A percentile compares a stretch with the other conserved stretches of the same genome.
Evolutionary conservation across 2,888 invertebrate genomes (phyloP).

Genomic region (Agrotis puta): DNA sequence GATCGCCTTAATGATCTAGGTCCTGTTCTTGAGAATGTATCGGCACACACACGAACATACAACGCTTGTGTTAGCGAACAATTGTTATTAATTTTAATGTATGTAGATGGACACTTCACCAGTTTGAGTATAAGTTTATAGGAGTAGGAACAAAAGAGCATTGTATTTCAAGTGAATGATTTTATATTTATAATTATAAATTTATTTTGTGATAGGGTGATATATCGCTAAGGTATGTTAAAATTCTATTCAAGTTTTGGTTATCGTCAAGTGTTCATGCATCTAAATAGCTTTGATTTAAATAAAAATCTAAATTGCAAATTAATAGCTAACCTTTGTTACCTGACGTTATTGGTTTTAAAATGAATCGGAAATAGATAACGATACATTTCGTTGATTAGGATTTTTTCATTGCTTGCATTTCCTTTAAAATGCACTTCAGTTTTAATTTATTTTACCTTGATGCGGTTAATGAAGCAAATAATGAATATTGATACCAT

Average conservation of each 20-base stretch:
- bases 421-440: slow-evolving; percentile 53
- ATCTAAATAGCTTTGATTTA: slow-evolving; percentile 11
- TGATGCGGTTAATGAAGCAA: slow-evolving; percentile 62
- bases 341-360: slow-evolving; percentile 23
- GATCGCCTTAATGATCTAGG: slow-evolving; percentile 81
- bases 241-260: background rate
- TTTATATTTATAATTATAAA: background rate
- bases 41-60: slow-evolving; percentile 37
- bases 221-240: slow-evolving; percentile 3
- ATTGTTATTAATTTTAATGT: slow-evolving; percentile 52
- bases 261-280: slow-evolving; percentile 6
- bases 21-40: slow-evolving; percentile 73
- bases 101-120: slow-evolving; percentile 30
- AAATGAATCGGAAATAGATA: slow-evolving; percentile 57
- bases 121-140: slow-evolving; percentile 1
- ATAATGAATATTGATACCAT: slow-evolving; percentile 70
- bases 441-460: slow-evolving; percentile 57
- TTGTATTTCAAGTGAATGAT: slow-evolving; percentile 1
- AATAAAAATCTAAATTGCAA: slow-evolving; percentile 45
- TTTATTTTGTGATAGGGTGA: background rate
- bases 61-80: slow-evolving; percentile 35
- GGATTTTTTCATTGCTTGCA: slow-evolving; percentile 40
- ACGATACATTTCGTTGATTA: slow-evolving; percentile 35
- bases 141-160: slow-evolving; percentile 7
- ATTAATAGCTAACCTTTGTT: slow-evolving; percentile 31